Conservation (phyloP, 2,888 invertebrate species). For the Drosophila aldrichi region DNA sequence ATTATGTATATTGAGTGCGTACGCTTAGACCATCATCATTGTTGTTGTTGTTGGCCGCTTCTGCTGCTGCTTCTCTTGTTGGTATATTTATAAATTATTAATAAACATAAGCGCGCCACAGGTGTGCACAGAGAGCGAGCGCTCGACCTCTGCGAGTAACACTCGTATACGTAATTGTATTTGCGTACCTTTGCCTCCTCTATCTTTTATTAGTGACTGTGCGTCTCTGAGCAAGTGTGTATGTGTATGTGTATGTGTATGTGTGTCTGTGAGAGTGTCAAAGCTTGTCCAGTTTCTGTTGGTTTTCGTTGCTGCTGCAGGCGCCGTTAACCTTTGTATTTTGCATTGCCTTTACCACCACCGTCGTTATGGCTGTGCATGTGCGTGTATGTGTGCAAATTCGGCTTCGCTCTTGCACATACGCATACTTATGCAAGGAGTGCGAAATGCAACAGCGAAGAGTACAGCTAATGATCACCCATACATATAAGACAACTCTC, state of each 20-base stretch:
- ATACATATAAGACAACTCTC: background rate
- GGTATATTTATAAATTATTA: slow-evolving; percentile 72
- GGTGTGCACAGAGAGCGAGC: slow-evolving; percentile 60
- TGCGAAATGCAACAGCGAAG: slow-evolving; percentile 14
- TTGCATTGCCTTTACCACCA: slow-evolving; percentile 21
- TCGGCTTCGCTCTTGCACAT: background rate
- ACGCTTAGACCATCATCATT: slow-evolving; percentile 18
- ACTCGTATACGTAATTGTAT: slow-evolving; percentile 33
- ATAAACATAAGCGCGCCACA: slow-evolving; percentile 77
- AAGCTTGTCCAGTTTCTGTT: slow-evolving; percentile 31
- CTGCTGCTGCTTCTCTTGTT: slow-evolving; percentile 29
- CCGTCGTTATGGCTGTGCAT: background rate
- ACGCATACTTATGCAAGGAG: background rate
- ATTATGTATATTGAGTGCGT: slow-evolving; percentile 25
- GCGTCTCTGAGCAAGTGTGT: slow-evolving; percentile 1
- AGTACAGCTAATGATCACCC: slow-evolving; percentile 7
- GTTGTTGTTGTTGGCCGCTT: slow-evolving; percentile 15
- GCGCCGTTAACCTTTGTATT: slow-evolving; percentile 32
- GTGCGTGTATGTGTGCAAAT: slow-evolving; percentile 1
- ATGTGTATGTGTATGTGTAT: slow-evolving; percentile 6
- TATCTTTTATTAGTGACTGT: slow-evolving; percentile 19
- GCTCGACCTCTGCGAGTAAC: slow-evolving; percentile 28
- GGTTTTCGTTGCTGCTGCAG: background rate
- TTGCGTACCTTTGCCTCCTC: slow-evolving; percentile 20
- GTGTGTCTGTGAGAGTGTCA: slow-evolving; percentile 5